A percentile compares a stretch with the other conserved stretches of the same genome.
Evolutionary conservation across 2,797 vertebrate species (phyloP).

Genomic region (Muscicapa striata): DNA sequence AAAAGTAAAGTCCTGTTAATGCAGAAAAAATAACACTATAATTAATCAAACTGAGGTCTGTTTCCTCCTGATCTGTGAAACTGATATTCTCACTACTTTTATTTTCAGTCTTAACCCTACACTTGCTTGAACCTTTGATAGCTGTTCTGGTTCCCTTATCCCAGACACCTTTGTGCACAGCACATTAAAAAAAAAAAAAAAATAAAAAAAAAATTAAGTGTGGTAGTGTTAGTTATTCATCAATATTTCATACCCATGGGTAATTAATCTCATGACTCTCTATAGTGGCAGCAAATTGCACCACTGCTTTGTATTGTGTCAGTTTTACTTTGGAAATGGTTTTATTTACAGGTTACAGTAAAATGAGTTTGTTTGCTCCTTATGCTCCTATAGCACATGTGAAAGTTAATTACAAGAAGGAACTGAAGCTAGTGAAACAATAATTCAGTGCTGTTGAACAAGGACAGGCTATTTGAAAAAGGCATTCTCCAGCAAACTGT

Average conservation of each 20-base stretch:
- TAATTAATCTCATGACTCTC: constrained; percentile 32
- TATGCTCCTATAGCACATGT: constrained; percentile 4
- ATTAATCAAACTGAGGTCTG: neutral
- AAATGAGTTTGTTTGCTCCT: constrained; percentile 43
- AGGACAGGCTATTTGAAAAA: constrained; percentile 13
- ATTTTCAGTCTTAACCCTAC: neutral
- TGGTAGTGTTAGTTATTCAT: neutral
- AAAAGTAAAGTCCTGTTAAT: neutral
- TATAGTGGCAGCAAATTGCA: neutral
- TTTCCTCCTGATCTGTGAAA: neutral
- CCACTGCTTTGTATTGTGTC: neutral
- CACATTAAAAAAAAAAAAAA: neutral
- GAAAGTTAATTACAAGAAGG: constrained; percentile 46
- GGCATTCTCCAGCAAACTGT: neutral
- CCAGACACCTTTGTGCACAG: neutral
- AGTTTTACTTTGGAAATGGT: constrained; percentile 8
- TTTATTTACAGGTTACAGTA: constrained; percentile 55
- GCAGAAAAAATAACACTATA: neutral
- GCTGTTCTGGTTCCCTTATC: neutral
- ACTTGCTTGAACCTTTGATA: neutral
- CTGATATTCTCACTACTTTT: neutral
- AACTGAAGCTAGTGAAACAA: neutral
- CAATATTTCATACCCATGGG: neutral
- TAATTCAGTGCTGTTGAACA: constrained; percentile 42
- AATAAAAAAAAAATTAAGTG: neutral